Evolutionary conservation across 2,888 invertebrate species (phyloP), one percentile per base, ranked within the genome.

Genomic region (Allolobophora icterica): DNA sequence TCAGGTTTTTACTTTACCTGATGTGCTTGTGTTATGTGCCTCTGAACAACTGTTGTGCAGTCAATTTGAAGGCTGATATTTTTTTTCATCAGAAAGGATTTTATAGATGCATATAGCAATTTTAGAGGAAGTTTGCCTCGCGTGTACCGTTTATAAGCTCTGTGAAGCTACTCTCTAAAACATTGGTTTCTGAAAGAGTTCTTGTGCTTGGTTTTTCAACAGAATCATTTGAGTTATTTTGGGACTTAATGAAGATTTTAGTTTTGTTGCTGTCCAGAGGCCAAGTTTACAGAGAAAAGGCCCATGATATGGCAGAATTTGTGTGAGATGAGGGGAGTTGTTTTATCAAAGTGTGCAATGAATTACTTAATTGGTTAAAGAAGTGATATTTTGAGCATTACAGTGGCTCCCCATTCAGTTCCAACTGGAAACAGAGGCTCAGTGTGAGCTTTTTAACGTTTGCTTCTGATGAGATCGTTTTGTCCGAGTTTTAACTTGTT

Each of bases 241-340:
- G 52, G 8, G 30, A n/a, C 2, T n/a, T n/a, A n/a, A 1, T 71
- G 6, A 71, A 71, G 30, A 71, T 71, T 71, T 71, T 30, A 71
- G 71, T 71, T 71, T 71, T n/a, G n/a, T 71, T 71, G 30, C n/a
- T n/a, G n/a, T n/a, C n/a, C n/a, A n/a, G 71, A 71, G 71, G 71
- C 71, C n/a, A n/a, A n/a, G 30, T n/a, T n/a, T 30, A 71, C 0
- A 71, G 71, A 71, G 8, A 71, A 13, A 71, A 71, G 19, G 52
- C 17, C 52, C 52, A 71, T n/a, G 71, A 71, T 71, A 52, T 52
- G 15, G 6, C 5, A n/a, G 71, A 3, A 58, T 24, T 71, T 71
- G 30, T 3, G 17, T 71, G 3, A 71, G 71, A 71, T 71, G 71
- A n/a, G 15, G 30, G 1, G 1, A 5, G 52, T 52, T 52, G n/a